Evolutionary conservation across 2,797 vertebrate species (phyloP).

Genomic region (Phataginus tetradactyla): DNA sequence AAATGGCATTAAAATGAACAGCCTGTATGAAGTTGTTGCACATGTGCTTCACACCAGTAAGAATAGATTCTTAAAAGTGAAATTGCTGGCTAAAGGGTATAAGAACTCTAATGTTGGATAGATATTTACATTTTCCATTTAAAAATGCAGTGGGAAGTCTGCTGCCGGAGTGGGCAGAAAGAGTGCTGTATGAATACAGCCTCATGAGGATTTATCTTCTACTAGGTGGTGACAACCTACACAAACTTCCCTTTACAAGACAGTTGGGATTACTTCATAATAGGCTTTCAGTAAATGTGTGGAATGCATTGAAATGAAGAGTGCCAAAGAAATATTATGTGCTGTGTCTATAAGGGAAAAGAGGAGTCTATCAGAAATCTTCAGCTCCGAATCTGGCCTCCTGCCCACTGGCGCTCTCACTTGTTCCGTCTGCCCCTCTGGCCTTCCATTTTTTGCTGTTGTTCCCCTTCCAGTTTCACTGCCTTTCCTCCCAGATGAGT

Average conservation of each 20-base stretch:
- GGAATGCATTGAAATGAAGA: neutral
- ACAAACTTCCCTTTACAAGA: constrained; percentile 24
- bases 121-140: neutral
- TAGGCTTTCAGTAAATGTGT: neutral
- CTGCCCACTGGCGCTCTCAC: neutral
- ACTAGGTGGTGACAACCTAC: constrained; percentile 34
- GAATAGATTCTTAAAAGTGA: neutral
- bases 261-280: constrained; percentile 34
- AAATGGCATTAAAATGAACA: neutral
- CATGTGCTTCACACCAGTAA: neutral
- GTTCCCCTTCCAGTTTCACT: neutral
- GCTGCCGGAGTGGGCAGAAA: neutral
- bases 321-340: neutral
- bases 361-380: neutral
- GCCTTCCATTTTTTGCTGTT: neutral
- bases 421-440: no score
- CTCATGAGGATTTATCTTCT: neutral
- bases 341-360: constrained; percentile 3
- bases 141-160: neutral
- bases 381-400: neutral
- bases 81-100: neutral
- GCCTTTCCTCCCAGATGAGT: neutral
- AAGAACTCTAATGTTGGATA: neutral
- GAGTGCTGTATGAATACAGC: neutral
- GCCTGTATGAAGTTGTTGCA: neutral